Evolutionary conservation across 2,888 invertebrate genomes (phyloP).

Genomic region (Tolmerus cingulatus): DNA sequence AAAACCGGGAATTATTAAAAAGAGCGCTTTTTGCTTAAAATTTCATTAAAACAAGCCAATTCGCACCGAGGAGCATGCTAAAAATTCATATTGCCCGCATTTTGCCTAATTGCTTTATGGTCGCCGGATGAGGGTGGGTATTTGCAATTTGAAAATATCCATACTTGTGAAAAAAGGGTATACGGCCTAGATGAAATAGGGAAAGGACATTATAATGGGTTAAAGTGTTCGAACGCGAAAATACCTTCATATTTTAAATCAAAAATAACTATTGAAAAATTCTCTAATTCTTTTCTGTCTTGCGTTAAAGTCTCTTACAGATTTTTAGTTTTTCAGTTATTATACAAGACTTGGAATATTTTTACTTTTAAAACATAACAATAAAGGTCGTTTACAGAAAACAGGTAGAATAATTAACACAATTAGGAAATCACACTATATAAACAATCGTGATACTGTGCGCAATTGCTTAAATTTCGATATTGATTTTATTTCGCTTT

Average conservation of each 20-base stretch:
- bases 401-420: too few species aligned
- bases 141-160: not conserved
- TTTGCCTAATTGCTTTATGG: not conserved
- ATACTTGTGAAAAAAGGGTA: not conserved
- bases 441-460: too few species aligned
- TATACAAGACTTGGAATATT: too few species aligned
- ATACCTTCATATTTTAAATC: not conserved
- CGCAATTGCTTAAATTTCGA: too few species aligned
- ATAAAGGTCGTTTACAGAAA: too few species aligned
- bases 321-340: too few species aligned
- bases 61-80: not conserved
- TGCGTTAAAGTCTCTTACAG: too few species aligned
- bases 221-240: not conserved
- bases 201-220: not conserved
- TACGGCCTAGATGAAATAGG: not conserved
- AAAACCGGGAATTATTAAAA: conserved; percentile 4
- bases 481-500: too few species aligned
- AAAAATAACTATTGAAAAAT: too few species aligned
- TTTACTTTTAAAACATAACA: too few species aligned
- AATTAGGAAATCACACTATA: too few species aligned
- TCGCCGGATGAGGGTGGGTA: not conserved
- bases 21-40: not conserved
- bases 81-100: not conserved
- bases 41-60: not conserved
- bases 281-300: too few species aligned